phyloP scores from a whole-genome alignment of 2,888 invertebrate species.

The Agriopis aurantiaria region DNA sequence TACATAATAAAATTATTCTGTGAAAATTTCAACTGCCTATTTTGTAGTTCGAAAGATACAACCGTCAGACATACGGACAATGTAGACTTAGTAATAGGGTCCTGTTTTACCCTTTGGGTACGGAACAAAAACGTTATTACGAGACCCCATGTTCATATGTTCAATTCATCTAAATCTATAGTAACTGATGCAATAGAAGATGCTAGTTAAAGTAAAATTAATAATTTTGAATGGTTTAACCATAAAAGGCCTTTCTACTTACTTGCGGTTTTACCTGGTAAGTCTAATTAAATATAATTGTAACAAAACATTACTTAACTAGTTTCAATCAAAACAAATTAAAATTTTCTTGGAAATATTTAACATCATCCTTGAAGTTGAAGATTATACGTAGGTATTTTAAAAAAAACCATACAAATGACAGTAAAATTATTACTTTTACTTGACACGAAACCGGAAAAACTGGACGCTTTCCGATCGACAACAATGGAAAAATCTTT shows the following conservation, averaged over 20 bases:
- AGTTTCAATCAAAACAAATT: conserved; percentile 13
- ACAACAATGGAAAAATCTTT: conserved; percentile 65
- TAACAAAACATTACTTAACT: not conserved
- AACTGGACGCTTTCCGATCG: conserved; percentile 69
- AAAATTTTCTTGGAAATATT: conserved; percentile 15
- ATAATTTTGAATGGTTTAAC: no score
- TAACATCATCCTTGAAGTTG: conserved; percentile 7
- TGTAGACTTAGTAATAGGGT: no score
- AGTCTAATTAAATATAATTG: not conserved
- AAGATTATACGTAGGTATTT: not conserved
- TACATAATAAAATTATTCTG: no score
- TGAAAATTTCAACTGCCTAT: no score
- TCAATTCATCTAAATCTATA: no score
- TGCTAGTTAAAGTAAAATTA: no score
- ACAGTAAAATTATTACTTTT: conserved; percentile 45
- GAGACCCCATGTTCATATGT: no score
- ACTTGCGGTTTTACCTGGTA: not conserved
- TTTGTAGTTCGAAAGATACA: no score
- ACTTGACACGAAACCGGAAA: conserved; percentile 69
- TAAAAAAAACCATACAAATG: not conserved
- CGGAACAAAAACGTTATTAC: no score
- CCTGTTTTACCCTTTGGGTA: no score
- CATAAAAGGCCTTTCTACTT: not conserved
- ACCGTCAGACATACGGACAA: no score
- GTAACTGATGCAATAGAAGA: no score